These are phyloP conservation scores for Larimichthys polyactis DNA, from an alignment of 2,113 vertebrate genomes.

Conservation along the genomic window DNA sequence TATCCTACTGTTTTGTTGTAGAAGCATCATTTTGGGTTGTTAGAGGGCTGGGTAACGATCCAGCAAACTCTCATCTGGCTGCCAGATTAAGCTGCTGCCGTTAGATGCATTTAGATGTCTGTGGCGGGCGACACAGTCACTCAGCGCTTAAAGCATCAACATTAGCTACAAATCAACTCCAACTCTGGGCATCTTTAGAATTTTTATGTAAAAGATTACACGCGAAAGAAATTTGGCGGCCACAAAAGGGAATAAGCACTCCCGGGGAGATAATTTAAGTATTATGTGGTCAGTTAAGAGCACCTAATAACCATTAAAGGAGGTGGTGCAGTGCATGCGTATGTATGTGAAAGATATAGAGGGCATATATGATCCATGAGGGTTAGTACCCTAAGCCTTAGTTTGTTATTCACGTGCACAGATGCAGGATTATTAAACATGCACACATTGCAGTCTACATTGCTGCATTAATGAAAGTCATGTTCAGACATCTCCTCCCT, in stretches of 20 bases:
- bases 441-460: background rate
- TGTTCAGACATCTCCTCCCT: background rate
- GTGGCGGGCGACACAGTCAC: slow-evolving; percentile 43
- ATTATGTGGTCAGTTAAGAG: too few species aligned
- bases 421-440: background rate
- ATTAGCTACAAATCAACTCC: slow-evolving; percentile 67
- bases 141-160: slow-evolving; percentile 65
- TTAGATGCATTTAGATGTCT: slow-evolving; percentile 63
- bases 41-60: slow-evolving; percentile 56
- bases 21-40: slow-evolving; percentile 52
- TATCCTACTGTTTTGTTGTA: slow-evolving; percentile 45
- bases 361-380: background rate
- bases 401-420: background rate
- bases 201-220: slow-evolving; percentile 66
- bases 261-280: slow-evolving; percentile 57
- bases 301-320: slow-evolving; percentile 39
- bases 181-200: slow-evolving; percentile 54
- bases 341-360: slow-evolving; percentile 20
- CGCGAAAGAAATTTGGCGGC: slow-evolving; percentile 68
- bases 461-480: slow-evolving; percentile 24
- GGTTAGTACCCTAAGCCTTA: slow-evolving; percentile 1
- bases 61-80: slow-evolving; percentile 53
- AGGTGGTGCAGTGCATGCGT: slow-evolving; percentile 4
- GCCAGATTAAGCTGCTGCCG: slow-evolving; percentile 62
- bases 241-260: slow-evolving; percentile 32